phyloP scores from a whole-genome alignment of 2,113 vertebrate species.

The Pionites leucogaster region DNA sequence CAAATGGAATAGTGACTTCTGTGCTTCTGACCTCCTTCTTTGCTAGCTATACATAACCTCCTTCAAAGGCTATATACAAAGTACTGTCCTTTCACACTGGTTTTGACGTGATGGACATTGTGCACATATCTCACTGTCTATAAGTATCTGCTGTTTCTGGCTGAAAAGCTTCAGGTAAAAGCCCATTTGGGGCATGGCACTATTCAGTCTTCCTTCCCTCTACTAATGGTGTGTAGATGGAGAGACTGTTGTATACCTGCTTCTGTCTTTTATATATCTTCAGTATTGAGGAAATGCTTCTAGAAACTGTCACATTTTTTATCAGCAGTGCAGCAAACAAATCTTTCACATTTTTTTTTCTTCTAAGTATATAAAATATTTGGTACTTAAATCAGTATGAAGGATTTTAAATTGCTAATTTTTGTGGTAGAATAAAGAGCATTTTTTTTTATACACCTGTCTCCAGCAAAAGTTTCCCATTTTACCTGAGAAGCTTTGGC shows the following conservation, averaged over 20 bases:
- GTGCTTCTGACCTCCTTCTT: not conserved
- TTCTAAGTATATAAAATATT: not conserved
- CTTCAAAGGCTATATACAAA: not conserved
- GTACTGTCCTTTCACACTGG: not conserved
- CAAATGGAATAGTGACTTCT: not conserved
- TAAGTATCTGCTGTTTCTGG: not conserved
- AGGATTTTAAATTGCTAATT: not conserved
- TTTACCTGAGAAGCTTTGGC: not conserved
- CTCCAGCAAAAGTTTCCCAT: not conserved
- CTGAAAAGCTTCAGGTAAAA: not conserved
- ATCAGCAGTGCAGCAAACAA: not conserved
- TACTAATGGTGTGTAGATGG: not conserved
- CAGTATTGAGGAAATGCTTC: not conserved
- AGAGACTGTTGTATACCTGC: not conserved
- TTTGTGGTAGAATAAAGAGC: not conserved
- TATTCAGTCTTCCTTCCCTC: not conserved
- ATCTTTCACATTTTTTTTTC: not conserved
- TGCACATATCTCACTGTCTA: not conserved
- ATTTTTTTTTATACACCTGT: not conserved
- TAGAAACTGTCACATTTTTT: not conserved
- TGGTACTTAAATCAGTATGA: not conserved
- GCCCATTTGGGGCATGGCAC: fast-evolving
- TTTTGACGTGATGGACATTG: not conserved
- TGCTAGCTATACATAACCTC: no score
- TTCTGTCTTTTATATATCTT: not conserved